Percentiles rank a stretch among this genome's conserved stretches.
These are phyloP conservation scores for Triplophysa dalaica DNA, from an alignment of 2,113 vertebrate genomes.

Conservation along the genomic window DNA sequence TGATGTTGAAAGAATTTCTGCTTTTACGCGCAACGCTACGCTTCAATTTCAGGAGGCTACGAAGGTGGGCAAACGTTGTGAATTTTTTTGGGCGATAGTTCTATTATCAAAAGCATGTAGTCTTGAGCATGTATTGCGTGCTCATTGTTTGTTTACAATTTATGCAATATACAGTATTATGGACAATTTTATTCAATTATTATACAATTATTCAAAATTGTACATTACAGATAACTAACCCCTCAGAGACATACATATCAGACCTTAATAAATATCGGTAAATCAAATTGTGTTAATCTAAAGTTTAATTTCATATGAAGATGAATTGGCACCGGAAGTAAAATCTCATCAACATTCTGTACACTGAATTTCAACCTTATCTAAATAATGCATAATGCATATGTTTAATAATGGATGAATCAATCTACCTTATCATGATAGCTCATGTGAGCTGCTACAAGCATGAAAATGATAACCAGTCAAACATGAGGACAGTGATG, in stretches of 20 bases:
- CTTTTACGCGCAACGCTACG: no score
- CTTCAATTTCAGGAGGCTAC: no score
- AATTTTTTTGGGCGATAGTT: no score
- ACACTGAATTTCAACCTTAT: conserved; percentile 10
- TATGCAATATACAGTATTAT: no score
- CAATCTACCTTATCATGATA: conserved; percentile 20
- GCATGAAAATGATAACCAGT: conserved; percentile 33
- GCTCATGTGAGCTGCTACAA: not conserved
- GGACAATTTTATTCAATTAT: no score
- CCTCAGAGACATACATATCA: not conserved
- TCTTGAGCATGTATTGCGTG: no score
- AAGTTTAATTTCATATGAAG: conserved; percentile 11
- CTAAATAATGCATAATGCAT: not conserved
- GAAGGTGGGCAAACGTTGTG: no score
- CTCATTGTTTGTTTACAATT: not conserved
- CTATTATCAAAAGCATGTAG: no score
- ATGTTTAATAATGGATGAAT: conserved; percentile 32
- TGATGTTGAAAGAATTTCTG: no score
- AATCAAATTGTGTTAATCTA: no score
- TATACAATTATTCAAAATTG: no score
- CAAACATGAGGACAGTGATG: conserved; percentile 14
- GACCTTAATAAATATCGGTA: not conserved
- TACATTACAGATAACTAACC: not conserved
- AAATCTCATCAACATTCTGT: conserved; percentile 16
- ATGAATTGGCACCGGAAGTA: not conserved